These are phyloP conservation scores for Geopemphigus sp. DNA, from an alignment of 1,140 invertebrate genomes.

Conservation along the genomic window DNA sequence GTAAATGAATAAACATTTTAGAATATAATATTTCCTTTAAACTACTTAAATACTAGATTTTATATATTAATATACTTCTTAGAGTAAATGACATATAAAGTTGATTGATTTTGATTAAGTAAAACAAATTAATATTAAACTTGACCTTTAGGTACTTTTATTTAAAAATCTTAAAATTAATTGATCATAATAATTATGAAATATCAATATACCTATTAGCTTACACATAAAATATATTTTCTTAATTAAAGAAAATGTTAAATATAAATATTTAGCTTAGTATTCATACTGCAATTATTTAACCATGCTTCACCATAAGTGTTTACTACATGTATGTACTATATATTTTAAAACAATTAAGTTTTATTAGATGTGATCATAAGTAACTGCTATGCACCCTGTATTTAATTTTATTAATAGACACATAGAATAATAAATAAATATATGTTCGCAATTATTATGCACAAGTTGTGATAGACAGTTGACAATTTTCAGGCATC, in stretches of 20 bases:
- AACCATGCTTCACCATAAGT: neutral
- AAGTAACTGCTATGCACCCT: neutral
- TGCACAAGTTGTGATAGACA: slow-evolving; percentile 7
- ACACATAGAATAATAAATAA: neutral
- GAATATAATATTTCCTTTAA: neutral
- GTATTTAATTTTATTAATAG: slow-evolving; percentile 1
- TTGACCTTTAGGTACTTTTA: too few species aligned
- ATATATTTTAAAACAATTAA: neutral
- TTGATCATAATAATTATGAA: too few species aligned
- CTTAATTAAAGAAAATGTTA: too few species aligned
- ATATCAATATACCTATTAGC: too few species aligned
- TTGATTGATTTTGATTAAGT: too few species aligned
- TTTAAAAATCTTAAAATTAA: too few species aligned
- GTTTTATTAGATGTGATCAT: neutral
- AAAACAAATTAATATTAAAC: too few species aligned
- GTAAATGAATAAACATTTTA: slow-evolving; percentile 3
- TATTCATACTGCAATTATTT: neutral
- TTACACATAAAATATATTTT: too few species aligned
- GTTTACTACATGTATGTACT: neutral
- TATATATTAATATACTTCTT: neutral
- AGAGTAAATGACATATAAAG: neutral
- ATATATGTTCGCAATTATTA: neutral
- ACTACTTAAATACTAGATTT: neutral
- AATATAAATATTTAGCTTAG: too few species aligned
- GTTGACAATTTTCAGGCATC: slow-evolving; percentile 38